phyloP scores from a whole-genome alignment of 2,888 invertebrate genomes.

The Brenthis daphne region DNA sequence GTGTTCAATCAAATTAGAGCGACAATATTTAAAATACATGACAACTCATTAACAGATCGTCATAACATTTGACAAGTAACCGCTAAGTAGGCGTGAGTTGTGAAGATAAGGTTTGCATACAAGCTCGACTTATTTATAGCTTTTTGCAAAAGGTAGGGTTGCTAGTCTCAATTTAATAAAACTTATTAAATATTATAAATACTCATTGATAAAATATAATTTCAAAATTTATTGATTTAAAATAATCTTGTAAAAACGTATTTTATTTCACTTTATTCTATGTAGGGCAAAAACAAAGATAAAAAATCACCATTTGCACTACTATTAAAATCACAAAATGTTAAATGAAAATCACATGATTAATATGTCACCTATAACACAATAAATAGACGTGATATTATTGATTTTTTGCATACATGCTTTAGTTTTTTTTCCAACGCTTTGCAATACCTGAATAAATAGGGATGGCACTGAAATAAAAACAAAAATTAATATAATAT shows the following conservation, averaged over 20 bases:
- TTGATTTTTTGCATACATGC: too few relatives aligned
- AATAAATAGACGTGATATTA: too few relatives aligned
- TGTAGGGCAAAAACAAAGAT: background rate
- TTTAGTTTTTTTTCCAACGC: too few relatives aligned
- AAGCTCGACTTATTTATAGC: conserved; percentile 14
- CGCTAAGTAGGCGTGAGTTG: conserved; percentile 32
- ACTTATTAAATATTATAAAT: background rate
- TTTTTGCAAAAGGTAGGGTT: conserved; percentile 12
- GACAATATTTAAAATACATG: conserved; percentile 16
- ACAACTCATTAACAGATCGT: conserved; percentile 20
- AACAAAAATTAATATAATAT: too few relatives aligned
- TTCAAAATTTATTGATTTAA: too few relatives aligned
- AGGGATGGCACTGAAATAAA: too few relatives aligned
- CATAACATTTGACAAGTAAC: conserved; percentile 34
- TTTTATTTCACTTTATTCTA: background rate
- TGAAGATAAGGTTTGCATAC: conserved; percentile 39
- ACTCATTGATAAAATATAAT: background rate
- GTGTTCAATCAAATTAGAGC: conserved; percentile 4
- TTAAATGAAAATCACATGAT: too few relatives aligned
- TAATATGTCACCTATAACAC: too few relatives aligned
- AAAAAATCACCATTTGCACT: background rate
- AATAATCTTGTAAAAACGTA: too few relatives aligned
- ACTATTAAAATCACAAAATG: background rate
- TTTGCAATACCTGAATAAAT: too few relatives aligned
- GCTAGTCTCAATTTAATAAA: background rate